Evolutionary conservation across 2,113 vertebrate species (phyloP), one percentile per base, ranked within the genome.

Genomic region (Paramormyrops kingsleyae): DNA sequence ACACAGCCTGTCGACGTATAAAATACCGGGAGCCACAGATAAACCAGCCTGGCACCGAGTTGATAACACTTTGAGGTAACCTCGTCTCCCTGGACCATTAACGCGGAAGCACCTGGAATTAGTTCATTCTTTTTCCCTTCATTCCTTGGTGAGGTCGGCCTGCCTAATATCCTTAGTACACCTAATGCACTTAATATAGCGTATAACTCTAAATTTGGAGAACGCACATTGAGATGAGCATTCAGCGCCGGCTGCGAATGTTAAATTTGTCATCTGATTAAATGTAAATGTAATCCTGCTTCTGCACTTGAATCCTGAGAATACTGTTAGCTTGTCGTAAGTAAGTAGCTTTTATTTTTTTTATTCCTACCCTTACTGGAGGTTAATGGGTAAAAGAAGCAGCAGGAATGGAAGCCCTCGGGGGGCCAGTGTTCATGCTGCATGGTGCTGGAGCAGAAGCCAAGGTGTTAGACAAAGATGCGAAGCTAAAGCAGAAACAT

Each of bases 1-100:
- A 91, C 52, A 59, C 52, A 50, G 52, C 83, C 86, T 90, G 47
- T 90, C 74, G 90, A 87, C 42, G 89, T 85, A 46, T 27, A 86
- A 91, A 87, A 49, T 89, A 42, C 83, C 46, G 39, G 62, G 52
- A 87, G 46, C 52, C 66, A 88, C 19, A 80, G 35, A 89, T 80
- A 89, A 83, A 46, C 39, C 24, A n/a, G 27, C 87, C 89, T 90
- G 90, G 89, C 90, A 88, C 1, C 8, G 56, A 39, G 47, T 88
- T 87, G 84, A 83, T 77, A 66, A 47, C 35, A 77, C 47, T 83
- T 52, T 17, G 1, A 70, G 46, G 44, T 35, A 39, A 46, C 46
- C 70, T 39, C 24, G 24, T 83, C 52, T 59, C 21, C 59, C 74
- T 15, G 52, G 46, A 31, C 89, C 21, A 46, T 52, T 15, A 6